A percentile compares a stretch with the other conserved stretches of the same genome.
These are phyloP conservation scores for Microctonus brassicae DNA, from an alignment of 2,888 invertebrate genomes.

Conservation along the genomic window DNA sequence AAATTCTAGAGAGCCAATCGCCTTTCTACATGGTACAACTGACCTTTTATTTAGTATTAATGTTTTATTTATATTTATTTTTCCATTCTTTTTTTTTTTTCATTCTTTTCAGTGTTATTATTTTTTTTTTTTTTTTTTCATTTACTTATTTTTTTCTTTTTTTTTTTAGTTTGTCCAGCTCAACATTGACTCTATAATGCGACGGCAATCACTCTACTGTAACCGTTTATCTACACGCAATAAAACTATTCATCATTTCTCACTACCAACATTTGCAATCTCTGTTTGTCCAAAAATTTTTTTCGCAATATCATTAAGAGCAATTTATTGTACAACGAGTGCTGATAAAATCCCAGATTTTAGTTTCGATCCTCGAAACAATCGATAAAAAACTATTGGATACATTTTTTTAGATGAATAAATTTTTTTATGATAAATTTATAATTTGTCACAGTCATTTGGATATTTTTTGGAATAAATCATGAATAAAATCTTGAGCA, in stretches of 20 bases:
- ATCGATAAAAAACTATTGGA: neutral
- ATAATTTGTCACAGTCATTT: no score
- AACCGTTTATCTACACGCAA: constrained; percentile 43
- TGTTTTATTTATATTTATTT: neutral
- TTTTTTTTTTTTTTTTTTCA: constrained; percentile 2
- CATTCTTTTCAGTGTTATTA: neutral
- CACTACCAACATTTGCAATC: constrained; percentile 23
- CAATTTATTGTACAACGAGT: neutral
- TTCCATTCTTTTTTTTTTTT: no score
- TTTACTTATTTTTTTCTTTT: constrained; percentile 6
- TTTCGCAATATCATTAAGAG: constrained; percentile 23
- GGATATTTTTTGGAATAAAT: no score
- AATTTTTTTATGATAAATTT: no score
- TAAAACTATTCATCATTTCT: constrained; percentile 44
- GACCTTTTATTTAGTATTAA: neutral
- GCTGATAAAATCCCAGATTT: neutral
- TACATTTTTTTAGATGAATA: neutral
- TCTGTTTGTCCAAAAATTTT: constrained; percentile 31
- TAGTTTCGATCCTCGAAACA: neutral
- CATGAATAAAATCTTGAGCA: no score
- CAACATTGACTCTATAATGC: constrained; percentile 28
- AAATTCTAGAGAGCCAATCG: constrained; percentile 3
- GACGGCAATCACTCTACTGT: constrained; percentile 40
- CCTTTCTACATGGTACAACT: neutral
- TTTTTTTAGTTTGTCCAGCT: constrained; percentile 32